phyloP scores from a whole-genome alignment of 2,113 vertebrate genomes.

The Colaptes auratus region DNA sequence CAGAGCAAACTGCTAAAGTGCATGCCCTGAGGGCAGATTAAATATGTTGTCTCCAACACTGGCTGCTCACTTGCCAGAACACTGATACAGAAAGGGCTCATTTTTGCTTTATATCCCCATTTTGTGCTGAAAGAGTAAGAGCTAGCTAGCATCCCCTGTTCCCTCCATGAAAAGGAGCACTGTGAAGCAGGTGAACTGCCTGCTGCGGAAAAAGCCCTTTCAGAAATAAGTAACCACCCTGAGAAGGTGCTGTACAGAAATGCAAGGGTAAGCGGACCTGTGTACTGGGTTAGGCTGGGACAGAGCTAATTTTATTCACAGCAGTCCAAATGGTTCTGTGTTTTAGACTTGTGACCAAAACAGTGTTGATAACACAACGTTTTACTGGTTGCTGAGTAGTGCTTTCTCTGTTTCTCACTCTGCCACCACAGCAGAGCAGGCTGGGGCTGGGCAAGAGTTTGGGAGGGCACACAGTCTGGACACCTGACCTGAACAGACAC shows the following conservation, averaged over 20 bases:
- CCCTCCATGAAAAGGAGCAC: constrained; percentile 30
- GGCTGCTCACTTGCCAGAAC: constrained; percentile 55
- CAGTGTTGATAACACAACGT: not conserved
- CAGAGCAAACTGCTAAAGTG: constrained; percentile 53
- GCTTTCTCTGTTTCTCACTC: not conserved
- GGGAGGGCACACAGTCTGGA: not conserved
- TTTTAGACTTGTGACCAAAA: not conserved
- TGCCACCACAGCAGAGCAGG: not conserved
- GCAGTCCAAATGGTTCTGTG: not conserved
- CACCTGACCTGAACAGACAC: not conserved
- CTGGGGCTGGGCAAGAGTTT: not conserved
- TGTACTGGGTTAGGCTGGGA: not conserved
- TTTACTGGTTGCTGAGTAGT: not conserved
- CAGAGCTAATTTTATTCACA: not conserved
- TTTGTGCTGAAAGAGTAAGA: constrained; percentile 63
- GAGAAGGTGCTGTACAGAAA: constrained; percentile 61
- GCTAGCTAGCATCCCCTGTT: constrained; percentile 59
- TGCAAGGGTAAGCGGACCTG: not conserved
- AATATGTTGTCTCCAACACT: constrained; percentile 51
- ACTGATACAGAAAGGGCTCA: constrained; percentile 53
- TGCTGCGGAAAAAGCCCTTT: constrained; percentile 59
- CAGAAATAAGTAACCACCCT: constrained; percentile 66
- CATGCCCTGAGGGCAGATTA: constrained; percentile 43
- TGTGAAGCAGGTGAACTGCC: constrained; percentile 31
- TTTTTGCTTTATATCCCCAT: constrained; percentile 67